These are phyloP conservation scores for Dallia pectoralis DNA, from an alignment of 2,797 vertebrate genomes.

Conservation along the genomic window DNA sequence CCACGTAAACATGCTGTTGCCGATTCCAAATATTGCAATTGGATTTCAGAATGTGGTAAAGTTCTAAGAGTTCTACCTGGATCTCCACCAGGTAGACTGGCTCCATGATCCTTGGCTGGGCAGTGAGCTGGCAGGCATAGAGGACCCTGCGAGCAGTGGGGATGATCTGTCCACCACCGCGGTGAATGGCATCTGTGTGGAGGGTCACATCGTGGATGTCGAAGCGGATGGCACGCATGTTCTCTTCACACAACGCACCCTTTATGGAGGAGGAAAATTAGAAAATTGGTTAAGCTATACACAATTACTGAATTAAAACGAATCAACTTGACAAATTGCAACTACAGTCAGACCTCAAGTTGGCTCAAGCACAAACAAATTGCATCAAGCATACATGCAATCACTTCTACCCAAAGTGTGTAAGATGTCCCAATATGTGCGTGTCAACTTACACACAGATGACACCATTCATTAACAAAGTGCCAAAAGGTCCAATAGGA, in stretches of 20 bases:
- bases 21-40: not conserved
- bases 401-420: no score
- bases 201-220: constrained; percentile 86
- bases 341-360: no score
- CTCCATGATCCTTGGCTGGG: constrained; percentile 84
- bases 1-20: not conserved
- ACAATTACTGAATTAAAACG: no score
- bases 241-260: constrained; percentile 85
- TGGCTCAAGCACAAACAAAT: no score
- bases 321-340: no score
- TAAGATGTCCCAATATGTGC: no score
- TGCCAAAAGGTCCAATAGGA: no score
- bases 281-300: not conserved
- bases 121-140: constrained; percentile 80
- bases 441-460: no score
- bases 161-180: constrained; percentile 85
- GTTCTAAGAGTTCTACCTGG: constrained; percentile 61
- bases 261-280: constrained; percentile 32
- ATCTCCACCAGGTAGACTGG: constrained; percentile 89
- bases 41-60: not conserved
- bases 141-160: constrained; percentile 83
- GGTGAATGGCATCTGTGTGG: constrained; percentile 84
- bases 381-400: no score
- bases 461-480: no score
- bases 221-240: constrained; percentile 80